phyloP scores from a whole-genome alignment of 1,140 invertebrate species.

The Aethina tumida region DNA sequence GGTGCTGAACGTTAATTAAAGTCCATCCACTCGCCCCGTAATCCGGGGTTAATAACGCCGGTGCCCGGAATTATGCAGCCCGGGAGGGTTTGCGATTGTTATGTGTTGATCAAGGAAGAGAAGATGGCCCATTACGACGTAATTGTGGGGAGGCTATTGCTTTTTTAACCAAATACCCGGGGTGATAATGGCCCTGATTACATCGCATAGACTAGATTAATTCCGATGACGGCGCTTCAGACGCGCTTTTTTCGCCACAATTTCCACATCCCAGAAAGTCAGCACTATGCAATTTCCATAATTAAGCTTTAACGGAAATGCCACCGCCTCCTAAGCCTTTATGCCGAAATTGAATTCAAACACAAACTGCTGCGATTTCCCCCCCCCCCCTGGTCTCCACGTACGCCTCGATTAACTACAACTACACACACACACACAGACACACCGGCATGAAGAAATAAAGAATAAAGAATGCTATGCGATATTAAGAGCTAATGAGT shows the following conservation, averaged over 20 bases:
- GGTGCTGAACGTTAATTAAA: slow-evolving; percentile 24
- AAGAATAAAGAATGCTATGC: too few species aligned
- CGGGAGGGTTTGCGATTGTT: slow-evolving; percentile 29
- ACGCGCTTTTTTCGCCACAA: slow-evolving; percentile 12
- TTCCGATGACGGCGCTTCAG: slow-evolving; percentile 20
- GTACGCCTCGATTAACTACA: too few species aligned
- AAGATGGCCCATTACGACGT: slow-evolving; percentile 28
- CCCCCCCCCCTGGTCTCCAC: too few species aligned
- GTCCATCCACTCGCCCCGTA: slow-evolving; percentile 3
- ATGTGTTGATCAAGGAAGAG: slow-evolving; percentile 35
- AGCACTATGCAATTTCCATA: too few species aligned
- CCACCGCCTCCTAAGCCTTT: too few species aligned
- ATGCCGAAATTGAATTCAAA: too few species aligned
- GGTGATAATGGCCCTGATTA: slow-evolving; percentile 34
- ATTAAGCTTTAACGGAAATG: too few species aligned
- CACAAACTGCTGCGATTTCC: too few species aligned
- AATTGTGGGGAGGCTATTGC: slow-evolving; percentile 35
- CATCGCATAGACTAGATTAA: slow-evolving; percentile 33
- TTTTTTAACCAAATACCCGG: slow-evolving; percentile 37
- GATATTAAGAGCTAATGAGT: too few species aligned
- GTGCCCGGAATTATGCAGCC: slow-evolving; percentile 17
- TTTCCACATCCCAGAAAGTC: too few species aligned
- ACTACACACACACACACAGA: too few species aligned
- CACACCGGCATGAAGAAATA: too few species aligned
- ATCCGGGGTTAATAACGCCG: slow-evolving; percentile 4